Base-by-base conservation (phyloP, 2,888 invertebrate genomes). In the Stenodera caucasica region DNA sequence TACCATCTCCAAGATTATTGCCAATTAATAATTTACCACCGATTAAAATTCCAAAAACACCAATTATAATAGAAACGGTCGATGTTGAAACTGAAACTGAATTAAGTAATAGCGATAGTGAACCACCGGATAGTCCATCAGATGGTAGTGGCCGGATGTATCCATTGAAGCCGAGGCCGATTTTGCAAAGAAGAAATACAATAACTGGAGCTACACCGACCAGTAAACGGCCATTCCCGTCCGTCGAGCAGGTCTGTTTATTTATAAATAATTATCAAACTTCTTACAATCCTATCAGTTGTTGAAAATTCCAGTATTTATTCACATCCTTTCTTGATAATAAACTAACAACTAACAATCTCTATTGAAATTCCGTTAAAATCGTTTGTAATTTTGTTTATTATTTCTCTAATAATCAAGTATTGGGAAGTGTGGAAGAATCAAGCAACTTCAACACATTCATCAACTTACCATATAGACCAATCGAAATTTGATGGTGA, bases 201-300 rank as follows among this genome's bases (percentile, higher is more conserved):
- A 92, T 96, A 67, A 90, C 94, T 70, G 94, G 96, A 14, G 90
- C 88, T 58, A 88, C 87, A 67, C 89, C 90, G n/a, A 84, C 84
- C 12, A 83, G 84, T 66, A 84, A 84, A 71, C 80, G 86, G 30
- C 86, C 88, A 58, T 84, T 85, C 62, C 83, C 86, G 68, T 84
- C 87, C 72, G 84, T 90, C 59, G 89, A 91, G 73, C 88, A 90
- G 82, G 87, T 89, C 70, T 73, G 75, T 55, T n/a, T 5, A 9
- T 21, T 18, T 18, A 26, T 15, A 29, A 11, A 32, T n/a, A 5
- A 21, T 51, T 51, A 30, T 51, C 32, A 29, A 2, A 50, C 29
- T 51, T 49, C 26, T 49, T 51, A 9, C 9, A 30, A 7, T 45
- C 1, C n/a, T 45, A 45, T 45, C 45, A 45, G 6, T 45, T 6